These are phyloP conservation scores for Aphaenogaster rudis DNA, from an alignment of 1,140 invertebrate genomes.

Conservation along the genomic window DNA sequence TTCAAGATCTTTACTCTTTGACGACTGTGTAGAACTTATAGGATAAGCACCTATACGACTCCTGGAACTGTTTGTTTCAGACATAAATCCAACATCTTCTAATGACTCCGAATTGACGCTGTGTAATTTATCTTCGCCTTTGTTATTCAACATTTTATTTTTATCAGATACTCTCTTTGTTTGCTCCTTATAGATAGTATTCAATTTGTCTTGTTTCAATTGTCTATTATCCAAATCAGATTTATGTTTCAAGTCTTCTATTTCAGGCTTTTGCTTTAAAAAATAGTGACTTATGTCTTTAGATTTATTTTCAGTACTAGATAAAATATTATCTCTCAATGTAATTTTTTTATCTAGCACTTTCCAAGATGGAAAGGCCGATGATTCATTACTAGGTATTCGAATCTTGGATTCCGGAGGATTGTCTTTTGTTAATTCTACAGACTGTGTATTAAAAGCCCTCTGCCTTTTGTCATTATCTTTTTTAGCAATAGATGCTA, in stretches of 20 bases:
- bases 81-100: slow-evolving; percentile 76
- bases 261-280: slow-evolving; percentile 63
- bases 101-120: slow-evolving; percentile 74
- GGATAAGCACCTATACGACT: slow-evolving; percentile 73
- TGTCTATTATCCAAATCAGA: slow-evolving; percentile 70
- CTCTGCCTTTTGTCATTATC: slow-evolving; percentile 80
- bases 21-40: slow-evolving; percentile 61
- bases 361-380: slow-evolving; percentile 72
- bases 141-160: slow-evolving; percentile 76
- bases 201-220: slow-evolving; percentile 75
- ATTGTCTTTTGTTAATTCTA: slow-evolving; percentile 77
- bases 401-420: slow-evolving; percentile 76
- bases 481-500: slow-evolving; percentile 79
- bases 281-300: slow-evolving; percentile 73
- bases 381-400: slow-evolving; percentile 80
- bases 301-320: slow-evolving; percentile 73
- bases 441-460: slow-evolving; percentile 71
- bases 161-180: slow-evolving; percentile 79
- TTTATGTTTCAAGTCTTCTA: slow-evolving; percentile 78
- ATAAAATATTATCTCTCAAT: slow-evolving; percentile 75
- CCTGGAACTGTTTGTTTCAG: slow-evolving; percentile 70
- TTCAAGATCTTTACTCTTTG: slow-evolving; percentile 74
- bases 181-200: slow-evolving; percentile 72
- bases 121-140: slow-evolving; percentile 75
- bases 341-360: slow-evolving; percentile 79